phyloP scores from a whole-genome alignment of 2,113 vertebrate species.

The Rhea americana region DNA sequence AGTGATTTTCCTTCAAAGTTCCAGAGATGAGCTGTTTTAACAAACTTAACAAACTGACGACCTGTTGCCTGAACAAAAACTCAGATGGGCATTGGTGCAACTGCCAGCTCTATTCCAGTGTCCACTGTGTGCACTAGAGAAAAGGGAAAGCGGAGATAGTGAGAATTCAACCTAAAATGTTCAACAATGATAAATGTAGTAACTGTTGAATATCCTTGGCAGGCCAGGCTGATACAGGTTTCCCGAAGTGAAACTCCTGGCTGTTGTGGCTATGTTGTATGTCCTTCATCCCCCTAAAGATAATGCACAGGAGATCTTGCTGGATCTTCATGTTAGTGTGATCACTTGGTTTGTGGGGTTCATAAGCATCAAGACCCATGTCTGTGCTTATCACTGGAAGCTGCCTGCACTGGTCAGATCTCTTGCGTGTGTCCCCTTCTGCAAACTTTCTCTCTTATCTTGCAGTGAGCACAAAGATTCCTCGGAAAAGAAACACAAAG shows the following conservation, averaged over 20 bases:
- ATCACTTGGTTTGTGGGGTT: background rate
- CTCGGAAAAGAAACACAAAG: constrained; percentile 94
- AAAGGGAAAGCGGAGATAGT: background rate
- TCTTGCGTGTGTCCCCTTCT: constrained; percentile 4
- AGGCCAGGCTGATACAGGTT: background rate
- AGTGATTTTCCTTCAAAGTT: constrained; percentile 61
- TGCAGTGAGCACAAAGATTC: constrained; percentile 93
- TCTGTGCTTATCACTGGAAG: background rate
- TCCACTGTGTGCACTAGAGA: background rate
- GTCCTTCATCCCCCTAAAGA: background rate
- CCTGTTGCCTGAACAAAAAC: constrained; percentile 53
- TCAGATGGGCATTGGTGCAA: background rate
- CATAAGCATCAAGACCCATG: constrained; percentile 7
- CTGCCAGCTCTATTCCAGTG: background rate
- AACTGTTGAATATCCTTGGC: background rate
- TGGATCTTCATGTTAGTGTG: constrained; percentile 17
- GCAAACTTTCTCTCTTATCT: constrained; percentile 52
- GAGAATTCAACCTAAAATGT: background rate
- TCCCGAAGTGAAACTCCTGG: background rate
- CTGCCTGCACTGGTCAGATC: background rate
- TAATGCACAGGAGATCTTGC: background rate
- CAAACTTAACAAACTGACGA: constrained; percentile 29
- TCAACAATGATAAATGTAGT: background rate
- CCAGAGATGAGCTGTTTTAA: constrained; percentile 7
- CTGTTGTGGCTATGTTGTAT: background rate